Evolutionary conservation across 2,113 vertebrate genomes (phyloP).

Genomic region (Petrocephalus zakoni): DNA sequence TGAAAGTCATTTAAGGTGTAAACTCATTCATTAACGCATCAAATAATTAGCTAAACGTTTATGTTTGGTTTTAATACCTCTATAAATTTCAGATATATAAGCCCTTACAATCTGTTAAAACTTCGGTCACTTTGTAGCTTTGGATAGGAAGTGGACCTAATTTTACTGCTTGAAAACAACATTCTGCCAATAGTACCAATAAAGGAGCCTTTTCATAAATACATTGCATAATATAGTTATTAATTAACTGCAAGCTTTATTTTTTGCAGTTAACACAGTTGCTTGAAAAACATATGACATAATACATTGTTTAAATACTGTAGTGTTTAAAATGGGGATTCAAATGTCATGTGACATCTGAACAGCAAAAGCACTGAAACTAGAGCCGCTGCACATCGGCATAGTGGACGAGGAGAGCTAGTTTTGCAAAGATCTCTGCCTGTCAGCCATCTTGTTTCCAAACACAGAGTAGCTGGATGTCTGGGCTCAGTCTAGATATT

Average conservation of each 20-base stretch:
- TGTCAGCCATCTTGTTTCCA: neutral
- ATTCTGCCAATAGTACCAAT: neutral
- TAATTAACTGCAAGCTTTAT: neutral
- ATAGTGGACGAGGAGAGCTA: neutral
- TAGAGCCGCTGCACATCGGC: neutral
- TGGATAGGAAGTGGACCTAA: neutral
- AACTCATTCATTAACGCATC: neutral
- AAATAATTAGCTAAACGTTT: neutral
- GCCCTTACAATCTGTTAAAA: neutral
- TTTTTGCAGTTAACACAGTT: neutral
- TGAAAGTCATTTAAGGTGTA: neutral
- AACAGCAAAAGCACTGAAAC: neutral
- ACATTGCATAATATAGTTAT: neutral
- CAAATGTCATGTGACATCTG: neutral
- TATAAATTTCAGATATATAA: neutral
- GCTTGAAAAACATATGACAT: neutral
- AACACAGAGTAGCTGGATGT: neutral
- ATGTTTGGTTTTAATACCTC: neutral
- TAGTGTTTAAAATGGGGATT: neutral
- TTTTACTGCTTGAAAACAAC: constrained; percentile 8
- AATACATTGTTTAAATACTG: neutral
- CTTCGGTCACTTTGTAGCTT: neutral
- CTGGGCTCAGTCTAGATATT: neutral
- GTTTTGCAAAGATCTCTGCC: neutral
- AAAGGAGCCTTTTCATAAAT: neutral